A percentile compares a stretch with the other conserved stretches of the same genome.
Evolutionary conservation across 2,113 vertebrate species (phyloP).

Genomic region (Oxygymnocypris stewartii): DNA sequence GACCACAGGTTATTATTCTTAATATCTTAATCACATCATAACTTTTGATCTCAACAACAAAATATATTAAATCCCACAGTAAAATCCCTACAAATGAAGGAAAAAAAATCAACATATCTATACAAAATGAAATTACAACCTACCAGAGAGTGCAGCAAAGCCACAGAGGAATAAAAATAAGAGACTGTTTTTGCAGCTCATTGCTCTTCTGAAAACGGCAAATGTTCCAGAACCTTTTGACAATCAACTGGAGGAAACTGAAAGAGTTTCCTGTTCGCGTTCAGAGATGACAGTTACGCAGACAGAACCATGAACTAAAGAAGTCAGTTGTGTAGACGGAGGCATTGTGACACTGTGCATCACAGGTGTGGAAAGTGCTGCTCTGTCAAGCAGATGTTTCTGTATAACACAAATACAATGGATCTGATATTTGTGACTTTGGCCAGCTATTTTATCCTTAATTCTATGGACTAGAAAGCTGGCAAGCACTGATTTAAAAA

Average conservation of each 20-base stretch:
- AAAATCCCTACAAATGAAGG: not conserved
- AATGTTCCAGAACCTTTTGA: slow-evolving; percentile 8
- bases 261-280: slow-evolving; percentile 38
- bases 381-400: not conserved
- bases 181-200: slow-evolving; percentile 16
- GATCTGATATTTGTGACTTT: not conserved
- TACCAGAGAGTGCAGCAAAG: slow-evolving; percentile 18
- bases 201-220: slow-evolving; percentile 30
- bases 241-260: slow-evolving; percentile 17
- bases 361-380: slow-evolving; percentile 4
- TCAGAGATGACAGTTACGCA: not conserved
- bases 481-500: not conserved
- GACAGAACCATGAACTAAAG: not conserved
- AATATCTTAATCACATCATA: not conserved
- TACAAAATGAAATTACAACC: not conserved
- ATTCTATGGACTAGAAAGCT: not conserved
- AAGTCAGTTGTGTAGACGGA: not conserved
- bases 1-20: not conserved
- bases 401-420: not conserved
- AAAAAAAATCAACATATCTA: not conserved
- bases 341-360: not conserved
- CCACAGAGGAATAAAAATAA: slow-evolving; percentile 16
- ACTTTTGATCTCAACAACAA: not conserved
- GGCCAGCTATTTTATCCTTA: not conserved
- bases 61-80: not conserved